A percentile compares a stretch with the other conserved stretches of the same genome.
These are phyloP conservation scores for Dufourea novaeangliae DNA, from an alignment of 1,140 invertebrate genomes.

Conservation along the genomic window DNA sequence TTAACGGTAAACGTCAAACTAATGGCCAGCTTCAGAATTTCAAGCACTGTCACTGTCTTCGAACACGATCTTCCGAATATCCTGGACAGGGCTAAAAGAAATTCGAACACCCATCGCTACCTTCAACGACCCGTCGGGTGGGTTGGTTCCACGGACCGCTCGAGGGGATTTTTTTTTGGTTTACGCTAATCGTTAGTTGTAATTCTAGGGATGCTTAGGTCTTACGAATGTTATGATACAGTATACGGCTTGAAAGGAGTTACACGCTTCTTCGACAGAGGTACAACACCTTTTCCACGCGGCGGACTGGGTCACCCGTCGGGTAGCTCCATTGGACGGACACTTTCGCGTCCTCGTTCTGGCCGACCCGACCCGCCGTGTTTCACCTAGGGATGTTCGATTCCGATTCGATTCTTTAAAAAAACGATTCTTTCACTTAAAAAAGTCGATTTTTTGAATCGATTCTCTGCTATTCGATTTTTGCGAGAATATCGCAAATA, in stretches of 20 bases:
- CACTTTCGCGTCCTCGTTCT: neutral
- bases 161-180: slow-evolving; percentile 46
- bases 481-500: too few relatives aligned
- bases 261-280: slow-evolving; percentile 73
- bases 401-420: too few relatives aligned
- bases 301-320: slow-evolving; percentile 40
- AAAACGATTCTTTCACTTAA: too few relatives aligned
- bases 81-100: too few relatives aligned
- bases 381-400: too few relatives aligned
- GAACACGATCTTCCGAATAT: neutral
- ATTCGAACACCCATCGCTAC: slow-evolving; percentile 20
- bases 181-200: slow-evolving; percentile 67
- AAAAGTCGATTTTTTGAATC: too few relatives aligned
- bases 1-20: too few relatives aligned
- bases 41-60: too few relatives aligned
- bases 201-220: slow-evolving; percentile 75
- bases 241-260: slow-evolving; percentile 76
- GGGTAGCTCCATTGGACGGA: neutral
- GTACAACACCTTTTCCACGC: slow-evolving; percentile 54
- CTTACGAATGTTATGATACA: slow-evolving; percentile 78
- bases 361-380: too few relatives aligned
- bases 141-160: slow-evolving; percentile 46
- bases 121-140: too few relatives aligned
- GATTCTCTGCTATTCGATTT: too few relatives aligned
- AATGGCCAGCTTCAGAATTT: too few relatives aligned